phyloP scores from a whole-genome alignment of 1,140 invertebrate genomes.

The Argopecten irradians region DNA sequence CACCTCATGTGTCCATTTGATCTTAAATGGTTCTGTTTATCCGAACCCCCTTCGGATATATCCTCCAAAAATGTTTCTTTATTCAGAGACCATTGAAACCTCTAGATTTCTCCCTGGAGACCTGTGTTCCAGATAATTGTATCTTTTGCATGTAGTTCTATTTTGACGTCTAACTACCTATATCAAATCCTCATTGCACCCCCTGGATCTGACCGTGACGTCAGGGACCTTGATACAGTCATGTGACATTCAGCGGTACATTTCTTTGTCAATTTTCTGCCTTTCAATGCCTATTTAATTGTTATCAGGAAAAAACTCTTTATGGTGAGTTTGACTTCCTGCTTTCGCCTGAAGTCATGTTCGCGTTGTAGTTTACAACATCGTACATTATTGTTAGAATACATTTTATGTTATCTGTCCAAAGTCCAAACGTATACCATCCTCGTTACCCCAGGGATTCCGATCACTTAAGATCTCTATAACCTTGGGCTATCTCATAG shows the following conservation, averaged over 20 bases:
- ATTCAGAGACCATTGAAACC: background rate
- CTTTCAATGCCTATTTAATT: too few relatives aligned
- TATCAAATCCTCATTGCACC: background rate
- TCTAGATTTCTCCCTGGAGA: background rate
- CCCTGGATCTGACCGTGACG: background rate
- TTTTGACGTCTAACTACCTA: background rate
- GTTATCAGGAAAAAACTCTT: too few relatives aligned
- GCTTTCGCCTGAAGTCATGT: background rate
- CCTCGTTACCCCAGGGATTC: too few relatives aligned
- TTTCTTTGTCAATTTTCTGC: slow-evolving; percentile 1
- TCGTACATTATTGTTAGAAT: too few relatives aligned
- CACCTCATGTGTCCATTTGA: background rate
- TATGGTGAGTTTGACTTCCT: too few relatives aligned
- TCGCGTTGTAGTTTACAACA: too few relatives aligned
- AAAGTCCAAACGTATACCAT: too few relatives aligned
- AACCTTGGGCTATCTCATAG: too few relatives aligned
- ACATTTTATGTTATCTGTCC: too few relatives aligned
- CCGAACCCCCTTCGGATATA: background rate
- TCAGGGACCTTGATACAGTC: background rate
- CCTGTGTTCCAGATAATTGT: background rate
- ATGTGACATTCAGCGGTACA: background rate
- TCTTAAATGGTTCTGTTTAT: background rate
- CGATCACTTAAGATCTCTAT: too few relatives aligned
- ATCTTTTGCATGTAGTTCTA: background rate
- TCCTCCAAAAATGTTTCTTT: background rate